These are phyloP conservation scores for Sapajus apella DNA, from an alignment of 2,113 vertebrate species.

Conservation along the genomic window DNA sequence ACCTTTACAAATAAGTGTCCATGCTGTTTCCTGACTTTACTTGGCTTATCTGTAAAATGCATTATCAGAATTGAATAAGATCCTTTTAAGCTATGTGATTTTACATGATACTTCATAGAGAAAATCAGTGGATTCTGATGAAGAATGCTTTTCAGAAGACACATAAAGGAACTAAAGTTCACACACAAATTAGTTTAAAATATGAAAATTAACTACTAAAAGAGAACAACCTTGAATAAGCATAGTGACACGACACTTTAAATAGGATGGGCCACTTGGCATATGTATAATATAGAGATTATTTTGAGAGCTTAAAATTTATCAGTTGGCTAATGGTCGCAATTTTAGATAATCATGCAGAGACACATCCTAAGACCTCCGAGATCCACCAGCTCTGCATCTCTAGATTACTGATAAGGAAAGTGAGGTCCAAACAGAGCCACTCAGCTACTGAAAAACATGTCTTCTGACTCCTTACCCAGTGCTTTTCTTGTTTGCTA, in stretches of 20 bases:
- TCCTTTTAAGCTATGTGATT: neutral
- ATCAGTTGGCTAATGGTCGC: neutral
- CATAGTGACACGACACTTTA: neutral
- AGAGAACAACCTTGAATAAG: neutral
- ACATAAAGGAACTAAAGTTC: neutral
- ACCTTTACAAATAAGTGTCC: neutral
- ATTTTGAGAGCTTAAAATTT: neutral
- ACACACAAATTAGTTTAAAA: neutral
- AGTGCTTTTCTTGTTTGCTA: neutral
- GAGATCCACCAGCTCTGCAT: neutral
- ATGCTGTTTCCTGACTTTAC: neutral
- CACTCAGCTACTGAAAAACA: neutral
- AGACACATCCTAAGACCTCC: neutral
- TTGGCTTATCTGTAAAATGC: neutral
- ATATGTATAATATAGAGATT: neutral
- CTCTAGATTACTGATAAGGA: neutral
- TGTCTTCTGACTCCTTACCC: neutral
- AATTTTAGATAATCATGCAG: neutral
- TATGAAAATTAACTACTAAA: neutral
- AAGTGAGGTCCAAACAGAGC: neutral
- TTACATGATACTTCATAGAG: neutral
- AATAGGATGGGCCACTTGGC: neutral
- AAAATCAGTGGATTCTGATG: neutral
- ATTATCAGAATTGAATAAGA: neutral
- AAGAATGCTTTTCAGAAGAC: neutral